Evolutionary conservation across 2,888 invertebrate genomes (phyloP).

Genomic region (Seladonia tumulorum): DNA sequence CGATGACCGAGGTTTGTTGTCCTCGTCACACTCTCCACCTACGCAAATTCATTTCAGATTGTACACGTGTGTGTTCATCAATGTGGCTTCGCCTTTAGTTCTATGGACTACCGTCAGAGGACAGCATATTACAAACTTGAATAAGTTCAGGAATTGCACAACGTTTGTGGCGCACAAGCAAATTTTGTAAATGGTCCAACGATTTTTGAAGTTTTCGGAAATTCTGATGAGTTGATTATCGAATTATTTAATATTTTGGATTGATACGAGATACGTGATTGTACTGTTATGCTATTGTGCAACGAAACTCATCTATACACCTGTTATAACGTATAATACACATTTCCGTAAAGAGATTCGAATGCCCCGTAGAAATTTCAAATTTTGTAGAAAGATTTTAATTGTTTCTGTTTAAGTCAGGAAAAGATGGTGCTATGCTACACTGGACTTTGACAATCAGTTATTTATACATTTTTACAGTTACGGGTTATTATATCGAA

Average conservation of each 20-base stretch:
- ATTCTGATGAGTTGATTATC: neutral
- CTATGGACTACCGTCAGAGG: conserved; percentile 27
- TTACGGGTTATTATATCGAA: neutral
- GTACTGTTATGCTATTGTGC: neutral
- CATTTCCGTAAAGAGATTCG: neutral
- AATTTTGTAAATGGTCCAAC: neutral
- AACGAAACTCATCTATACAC: neutral
- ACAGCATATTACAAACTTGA: conserved; percentile 35
- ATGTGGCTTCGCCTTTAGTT: neutral
- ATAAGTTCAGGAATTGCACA: neutral
- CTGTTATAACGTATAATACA: neutral
- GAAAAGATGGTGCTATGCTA: neutral
- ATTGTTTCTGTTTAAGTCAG: neutral
- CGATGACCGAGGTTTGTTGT: neutral
- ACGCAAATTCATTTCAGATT: neutral
- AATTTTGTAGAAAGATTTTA: neutral
- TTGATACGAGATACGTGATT: neutral
- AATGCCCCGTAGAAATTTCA: neutral
- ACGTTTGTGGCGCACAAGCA: neutral
- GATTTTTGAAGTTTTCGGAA: neutral
- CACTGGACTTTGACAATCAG: neutral
- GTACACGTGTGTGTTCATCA: neutral
- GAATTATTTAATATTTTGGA: neutral
- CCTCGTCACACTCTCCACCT: conserved; percentile 1
- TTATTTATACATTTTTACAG: neutral